These are phyloP conservation scores for Didymodactylos carnosus DNA, from an alignment of 2,888 invertebrate species.

Conservation along the genomic window DNA sequence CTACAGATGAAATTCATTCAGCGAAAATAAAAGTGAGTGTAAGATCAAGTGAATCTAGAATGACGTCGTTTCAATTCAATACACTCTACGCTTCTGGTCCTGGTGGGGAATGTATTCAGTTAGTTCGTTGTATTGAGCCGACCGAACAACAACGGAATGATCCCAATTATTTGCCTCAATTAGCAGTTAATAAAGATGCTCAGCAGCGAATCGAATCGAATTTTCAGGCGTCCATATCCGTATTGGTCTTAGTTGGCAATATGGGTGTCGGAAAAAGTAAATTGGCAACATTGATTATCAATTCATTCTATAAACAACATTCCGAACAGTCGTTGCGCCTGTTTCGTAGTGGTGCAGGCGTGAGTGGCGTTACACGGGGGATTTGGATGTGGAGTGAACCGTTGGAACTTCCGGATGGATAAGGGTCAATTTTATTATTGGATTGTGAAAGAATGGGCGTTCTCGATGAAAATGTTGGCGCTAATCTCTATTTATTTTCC, in stretches of 20 bases:
- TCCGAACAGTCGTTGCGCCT: background rate
- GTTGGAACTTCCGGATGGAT: background rate
- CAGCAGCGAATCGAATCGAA: background rate
- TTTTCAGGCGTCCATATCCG: background rate
- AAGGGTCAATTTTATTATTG: background rate
- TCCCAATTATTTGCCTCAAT: background rate
- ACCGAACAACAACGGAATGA: background rate
- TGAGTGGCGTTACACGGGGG: background rate
- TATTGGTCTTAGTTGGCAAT: background rate
- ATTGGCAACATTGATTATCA: background rate
- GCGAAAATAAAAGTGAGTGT: no score
- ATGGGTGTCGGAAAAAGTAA: background rate
- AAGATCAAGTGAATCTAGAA: no score
- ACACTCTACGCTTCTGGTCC: no score
- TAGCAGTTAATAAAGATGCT: background rate
- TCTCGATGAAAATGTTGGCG: background rate
- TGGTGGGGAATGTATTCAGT: background rate
- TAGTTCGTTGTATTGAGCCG: background rate
- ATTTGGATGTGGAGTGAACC: background rate
- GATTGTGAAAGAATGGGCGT: background rate
- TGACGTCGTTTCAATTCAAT: no score
- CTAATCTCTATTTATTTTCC: background rate
- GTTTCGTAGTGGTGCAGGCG: background rate
- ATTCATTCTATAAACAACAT: background rate
- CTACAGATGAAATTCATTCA: no score